phyloP scores from a whole-genome alignment of 2,797 vertebrate species.

The Okamejei kenojei region DNA sequence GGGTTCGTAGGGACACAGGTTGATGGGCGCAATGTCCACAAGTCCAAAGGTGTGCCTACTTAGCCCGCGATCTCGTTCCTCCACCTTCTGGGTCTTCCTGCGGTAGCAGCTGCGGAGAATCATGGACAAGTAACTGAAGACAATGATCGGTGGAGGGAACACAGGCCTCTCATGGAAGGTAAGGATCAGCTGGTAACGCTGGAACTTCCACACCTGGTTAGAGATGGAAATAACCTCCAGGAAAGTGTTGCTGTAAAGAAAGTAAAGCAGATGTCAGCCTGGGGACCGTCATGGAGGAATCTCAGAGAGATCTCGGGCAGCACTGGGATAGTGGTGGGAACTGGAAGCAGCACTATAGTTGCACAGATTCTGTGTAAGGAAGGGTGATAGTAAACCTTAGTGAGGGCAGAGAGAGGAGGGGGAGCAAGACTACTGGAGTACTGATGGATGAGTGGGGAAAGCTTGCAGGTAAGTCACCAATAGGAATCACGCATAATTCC shows the following conservation, averaged over 20 bases:
- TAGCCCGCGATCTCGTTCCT: conserved; percentile 85
- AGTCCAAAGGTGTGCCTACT: conserved; percentile 63
- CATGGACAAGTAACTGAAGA: conserved; percentile 90
- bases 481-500: too few species aligned
- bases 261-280: neutral
- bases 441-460: neutral
- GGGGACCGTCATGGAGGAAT: neutral
- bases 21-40: neutral
- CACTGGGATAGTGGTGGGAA: neutral
- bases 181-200: conserved; percentile 97
- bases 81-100: conserved; percentile 66
- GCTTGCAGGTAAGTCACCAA: too few species aligned
- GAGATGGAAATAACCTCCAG: conserved; percentile 98
- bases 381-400: neutral
- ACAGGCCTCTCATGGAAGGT: conserved; percentile 95
- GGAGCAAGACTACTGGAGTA: neutral
- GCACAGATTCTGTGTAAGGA: neutral
- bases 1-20: neutral
- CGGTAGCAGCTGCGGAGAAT: conserved; percentile 72
- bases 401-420: neutral
- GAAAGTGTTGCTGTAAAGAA: conserved; percentile 84
- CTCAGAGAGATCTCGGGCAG: neutral
- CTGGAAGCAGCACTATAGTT: neutral
- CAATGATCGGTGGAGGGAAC: conserved; percentile 93
- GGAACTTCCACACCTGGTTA: conserved; percentile 99